These are phyloP conservation scores for Malurus melanocephalus DNA, from an alignment of 2,113 vertebrate species.

Conservation along the genomic window DNA sequence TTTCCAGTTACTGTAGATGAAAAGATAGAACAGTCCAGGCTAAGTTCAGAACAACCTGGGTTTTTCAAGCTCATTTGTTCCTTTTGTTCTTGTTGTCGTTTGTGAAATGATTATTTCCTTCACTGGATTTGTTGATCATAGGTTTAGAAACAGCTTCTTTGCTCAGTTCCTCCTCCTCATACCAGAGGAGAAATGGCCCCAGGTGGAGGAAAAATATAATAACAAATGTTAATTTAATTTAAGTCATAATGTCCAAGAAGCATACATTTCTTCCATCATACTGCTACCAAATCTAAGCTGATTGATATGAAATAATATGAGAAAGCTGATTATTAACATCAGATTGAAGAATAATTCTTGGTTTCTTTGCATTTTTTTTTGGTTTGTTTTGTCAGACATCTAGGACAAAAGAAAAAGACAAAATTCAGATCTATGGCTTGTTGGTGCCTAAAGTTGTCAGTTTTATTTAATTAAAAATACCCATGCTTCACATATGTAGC, in stretches of 20 bases:
- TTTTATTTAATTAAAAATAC: not conserved
- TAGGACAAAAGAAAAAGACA: not conserved
- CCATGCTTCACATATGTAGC: not conserved
- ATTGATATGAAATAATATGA: not conserved
- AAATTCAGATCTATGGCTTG: not conserved
- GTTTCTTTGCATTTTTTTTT: not conserved
- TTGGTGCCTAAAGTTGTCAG: not conserved
- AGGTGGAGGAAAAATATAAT: not conserved
- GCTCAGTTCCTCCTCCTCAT: not conserved
- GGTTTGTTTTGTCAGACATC: not conserved
- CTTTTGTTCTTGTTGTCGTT: not conserved
- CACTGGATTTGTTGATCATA: not conserved
- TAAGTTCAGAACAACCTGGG: not conserved
- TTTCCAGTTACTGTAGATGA: not conserved
- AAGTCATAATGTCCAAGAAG: not conserved
- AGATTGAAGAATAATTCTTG: not conserved
- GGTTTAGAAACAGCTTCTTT: not conserved
- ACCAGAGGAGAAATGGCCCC: not conserved
- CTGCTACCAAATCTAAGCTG: not conserved
- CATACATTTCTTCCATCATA: not conserved
- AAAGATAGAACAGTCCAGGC: not conserved
- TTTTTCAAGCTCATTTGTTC: not conserved
- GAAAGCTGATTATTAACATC: not conserved
- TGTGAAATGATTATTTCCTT: not conserved
- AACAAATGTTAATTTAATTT: not conserved